A percentile compares a stretch with the other conserved stretches of the same genome.
phyloP scores from a whole-genome alignment of 2,113 vertebrate genomes.

The Notiomystis cincta region DNA sequence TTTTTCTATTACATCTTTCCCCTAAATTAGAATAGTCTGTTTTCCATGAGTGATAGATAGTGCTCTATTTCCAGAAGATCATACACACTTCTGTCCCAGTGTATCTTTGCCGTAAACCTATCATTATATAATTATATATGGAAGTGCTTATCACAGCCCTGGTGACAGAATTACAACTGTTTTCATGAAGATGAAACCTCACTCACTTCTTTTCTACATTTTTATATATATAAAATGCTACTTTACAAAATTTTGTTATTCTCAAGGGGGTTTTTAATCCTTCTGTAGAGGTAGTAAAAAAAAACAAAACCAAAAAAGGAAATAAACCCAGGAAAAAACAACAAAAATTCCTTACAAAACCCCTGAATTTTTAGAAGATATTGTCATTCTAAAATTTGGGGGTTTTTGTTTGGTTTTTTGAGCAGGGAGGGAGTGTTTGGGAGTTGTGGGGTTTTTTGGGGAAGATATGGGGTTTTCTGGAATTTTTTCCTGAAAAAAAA shows the following conservation, averaged over 20 bases:
- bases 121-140: not conserved
- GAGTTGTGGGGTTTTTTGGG: rapidly evolving
- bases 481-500: not conserved
- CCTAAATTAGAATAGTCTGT: not conserved
- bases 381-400: not conserved
- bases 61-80: not conserved
- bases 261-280: not conserved
- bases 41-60: not conserved
- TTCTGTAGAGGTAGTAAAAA: not conserved
- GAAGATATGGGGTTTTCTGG: rapidly evolving
- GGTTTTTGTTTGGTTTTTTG: too few relatives aligned
- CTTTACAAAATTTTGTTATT: not conserved
- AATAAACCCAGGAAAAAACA: not conserved
- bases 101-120: not conserved
- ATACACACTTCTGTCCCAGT: not conserved
- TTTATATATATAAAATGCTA: not conserved
- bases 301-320: not conserved
- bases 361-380: not conserved
- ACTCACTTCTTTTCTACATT: not conserved
- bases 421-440: rapidly evolving
- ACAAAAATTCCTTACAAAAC: not conserved
- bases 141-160: not conserved
- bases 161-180: not conserved
- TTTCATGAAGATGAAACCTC: not conserved
- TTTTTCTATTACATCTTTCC: not conserved